phyloP scores from a whole-genome alignment of 2,113 vertebrate genomes.

The Macrotis lagotis region DNA sequence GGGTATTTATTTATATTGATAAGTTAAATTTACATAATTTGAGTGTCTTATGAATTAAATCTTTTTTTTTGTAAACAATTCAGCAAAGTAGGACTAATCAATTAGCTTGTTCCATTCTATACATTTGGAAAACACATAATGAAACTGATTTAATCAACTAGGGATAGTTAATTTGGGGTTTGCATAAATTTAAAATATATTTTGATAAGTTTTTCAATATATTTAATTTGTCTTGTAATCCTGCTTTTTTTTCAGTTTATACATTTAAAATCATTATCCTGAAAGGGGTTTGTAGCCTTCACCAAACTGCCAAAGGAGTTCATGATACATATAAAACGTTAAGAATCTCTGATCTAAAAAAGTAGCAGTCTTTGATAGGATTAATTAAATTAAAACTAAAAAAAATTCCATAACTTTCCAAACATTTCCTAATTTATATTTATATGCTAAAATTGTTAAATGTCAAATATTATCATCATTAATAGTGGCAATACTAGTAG shows the following conservation, averaged over 20 bases:
- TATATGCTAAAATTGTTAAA: slow-evolving; percentile 31
- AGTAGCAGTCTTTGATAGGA: background rate
- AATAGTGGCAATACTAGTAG: background rate
- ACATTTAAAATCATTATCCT: background rate
- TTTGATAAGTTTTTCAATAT: background rate
- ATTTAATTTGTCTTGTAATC: background rate
- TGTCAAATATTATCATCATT: background rate
- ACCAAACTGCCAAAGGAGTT: background rate
- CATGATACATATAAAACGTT: background rate
- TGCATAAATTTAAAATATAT: background rate
- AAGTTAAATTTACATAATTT: background rate
- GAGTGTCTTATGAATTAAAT: slow-evolving; percentile 5
- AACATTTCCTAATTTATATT: background rate
- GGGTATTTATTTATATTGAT: slow-evolving; percentile 29
- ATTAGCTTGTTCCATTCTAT: background rate
- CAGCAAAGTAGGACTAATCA: background rate
- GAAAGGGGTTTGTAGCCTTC: background rate
- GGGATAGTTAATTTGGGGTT: background rate
- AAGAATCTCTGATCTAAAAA: background rate
- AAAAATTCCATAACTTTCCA: background rate
- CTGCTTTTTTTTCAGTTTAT: background rate
- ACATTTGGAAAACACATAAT: slow-evolving; percentile 1
- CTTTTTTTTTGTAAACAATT: slow-evolving; percentile 45
- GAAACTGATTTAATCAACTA: background rate
- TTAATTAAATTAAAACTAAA: background rate